Percentiles rank a stretch among this genome's conserved stretches.
Evolutionary conservation across 2,113 vertebrate species (phyloP).

Genomic region (Melozone crissalis): DNA sequence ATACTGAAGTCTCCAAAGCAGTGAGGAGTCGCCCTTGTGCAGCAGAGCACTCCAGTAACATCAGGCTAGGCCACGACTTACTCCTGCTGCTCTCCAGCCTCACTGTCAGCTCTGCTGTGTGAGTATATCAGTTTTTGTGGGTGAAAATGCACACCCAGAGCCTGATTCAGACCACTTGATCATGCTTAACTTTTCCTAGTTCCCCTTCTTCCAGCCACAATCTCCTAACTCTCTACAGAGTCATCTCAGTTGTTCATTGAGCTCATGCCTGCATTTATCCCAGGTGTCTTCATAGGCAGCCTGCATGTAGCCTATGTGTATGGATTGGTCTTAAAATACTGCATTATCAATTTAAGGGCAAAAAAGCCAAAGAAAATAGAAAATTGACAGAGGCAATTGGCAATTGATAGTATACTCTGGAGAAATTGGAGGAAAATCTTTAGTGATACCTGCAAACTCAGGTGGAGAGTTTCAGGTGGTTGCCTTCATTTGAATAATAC

Average conservation of each 20-base stretch:
- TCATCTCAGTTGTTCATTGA: background rate
- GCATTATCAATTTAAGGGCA: background rate
- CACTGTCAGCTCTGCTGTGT: background rate
- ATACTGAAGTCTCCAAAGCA: background rate
- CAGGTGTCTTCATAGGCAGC: background rate
- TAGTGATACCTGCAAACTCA: background rate
- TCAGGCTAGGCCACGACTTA: background rate
- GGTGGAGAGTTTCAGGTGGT: background rate
- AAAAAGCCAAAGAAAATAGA: background rate
- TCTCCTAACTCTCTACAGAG: background rate
- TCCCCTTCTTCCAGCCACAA: background rate
- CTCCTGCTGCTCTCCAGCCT: background rate
- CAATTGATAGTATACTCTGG: background rate
- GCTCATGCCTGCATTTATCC: background rate
- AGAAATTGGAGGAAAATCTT: background rate
- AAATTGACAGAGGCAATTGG: background rate
- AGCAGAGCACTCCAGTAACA: background rate
- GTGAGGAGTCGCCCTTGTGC: background rate
- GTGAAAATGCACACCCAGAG: background rate
- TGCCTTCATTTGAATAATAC: background rate
- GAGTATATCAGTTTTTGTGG: background rate
- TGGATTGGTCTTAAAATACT: background rate
- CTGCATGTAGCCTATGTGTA: background rate
- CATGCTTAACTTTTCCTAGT: background rate
- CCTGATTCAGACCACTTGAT: background rate